Percentiles rank a stretch among this genome's conserved stretches.
Evolutionary conservation across 1,140 invertebrate genomes (phyloP).

Genomic region (Cataglyphis hispanica): DNA sequence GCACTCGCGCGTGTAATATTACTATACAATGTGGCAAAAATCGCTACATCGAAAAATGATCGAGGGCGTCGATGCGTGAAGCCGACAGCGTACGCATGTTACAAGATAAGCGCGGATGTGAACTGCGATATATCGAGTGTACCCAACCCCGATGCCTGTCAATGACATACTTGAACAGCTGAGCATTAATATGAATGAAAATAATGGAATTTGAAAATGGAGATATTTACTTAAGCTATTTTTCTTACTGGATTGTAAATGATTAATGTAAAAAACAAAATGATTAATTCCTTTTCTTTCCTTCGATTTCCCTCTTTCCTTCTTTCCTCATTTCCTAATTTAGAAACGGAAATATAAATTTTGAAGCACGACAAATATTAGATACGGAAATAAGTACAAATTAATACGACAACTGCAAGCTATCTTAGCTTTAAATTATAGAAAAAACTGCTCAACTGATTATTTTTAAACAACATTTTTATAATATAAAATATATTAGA

Average conservation of each 20-base stretch:
- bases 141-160: background rate
- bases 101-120: constrained; percentile 32
- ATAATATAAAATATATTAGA: background rate
- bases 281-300: background rate
- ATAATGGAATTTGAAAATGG: no score
- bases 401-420: background rate
- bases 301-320: no score
- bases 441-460: background rate
- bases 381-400: background rate
- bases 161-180: background rate
- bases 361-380: background rate
- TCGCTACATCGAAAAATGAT: constrained; percentile 49
- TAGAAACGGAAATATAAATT: background rate
- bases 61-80: constrained; percentile 56
- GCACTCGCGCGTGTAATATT: constrained; percentile 41
- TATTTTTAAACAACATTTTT: background rate
- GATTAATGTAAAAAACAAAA: no score
- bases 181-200: no score
- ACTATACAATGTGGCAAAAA: constrained; percentile 28
- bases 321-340: background rate
- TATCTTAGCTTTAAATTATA: background rate
- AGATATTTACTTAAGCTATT: no score
- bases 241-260: no score
- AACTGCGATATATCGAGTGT: background rate
- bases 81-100: constrained; percentile 49